phyloP scores from a whole-genome alignment of 92 coral and sea anemone species.

The Blastomussa wellsi region DNA sequence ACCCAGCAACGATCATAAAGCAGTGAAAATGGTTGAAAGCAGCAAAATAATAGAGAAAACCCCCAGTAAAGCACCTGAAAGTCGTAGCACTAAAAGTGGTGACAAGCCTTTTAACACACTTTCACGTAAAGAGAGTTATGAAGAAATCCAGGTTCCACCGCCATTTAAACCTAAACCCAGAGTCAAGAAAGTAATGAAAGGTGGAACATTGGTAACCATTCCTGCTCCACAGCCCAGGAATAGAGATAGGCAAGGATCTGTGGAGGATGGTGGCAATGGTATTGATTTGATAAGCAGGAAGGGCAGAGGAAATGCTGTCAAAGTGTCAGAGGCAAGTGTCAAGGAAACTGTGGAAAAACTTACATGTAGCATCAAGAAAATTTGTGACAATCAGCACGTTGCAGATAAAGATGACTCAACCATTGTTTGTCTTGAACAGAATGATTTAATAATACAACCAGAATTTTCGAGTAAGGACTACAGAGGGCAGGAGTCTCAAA shows the following conservation, averaged over 20 bases:
- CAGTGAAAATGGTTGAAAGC: not conserved
- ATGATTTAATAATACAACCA: not conserved
- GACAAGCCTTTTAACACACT: not conserved
- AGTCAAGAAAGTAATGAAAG: constrained; percentile 68
- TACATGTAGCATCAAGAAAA: not conserved
- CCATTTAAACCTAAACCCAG: constrained; percentile 47
- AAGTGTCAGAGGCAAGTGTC: not conserved
- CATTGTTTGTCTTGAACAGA: not conserved
- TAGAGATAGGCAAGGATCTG: not conserved
- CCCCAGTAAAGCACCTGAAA: not conserved
- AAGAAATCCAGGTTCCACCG: not conserved
- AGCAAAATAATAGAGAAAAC: not conserved
- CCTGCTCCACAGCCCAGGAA: constrained; percentile 47
- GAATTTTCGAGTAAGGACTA: not conserved
- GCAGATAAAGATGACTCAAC: not conserved
- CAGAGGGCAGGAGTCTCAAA: not conserved
- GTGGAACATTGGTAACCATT: constrained; percentile 67
- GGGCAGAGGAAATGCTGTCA: not conserved
- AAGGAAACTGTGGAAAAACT: not conserved
- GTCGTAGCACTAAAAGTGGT: not conserved
- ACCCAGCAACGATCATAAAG: not conserved
- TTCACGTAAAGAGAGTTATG: not conserved
- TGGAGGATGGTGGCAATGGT: not conserved
- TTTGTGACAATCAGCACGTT: not conserved
- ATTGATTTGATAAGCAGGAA: not conserved